phyloP scores from a whole-genome alignment of 92 coral and sea anemone species.

The Phymanthus crucifer region DNA sequence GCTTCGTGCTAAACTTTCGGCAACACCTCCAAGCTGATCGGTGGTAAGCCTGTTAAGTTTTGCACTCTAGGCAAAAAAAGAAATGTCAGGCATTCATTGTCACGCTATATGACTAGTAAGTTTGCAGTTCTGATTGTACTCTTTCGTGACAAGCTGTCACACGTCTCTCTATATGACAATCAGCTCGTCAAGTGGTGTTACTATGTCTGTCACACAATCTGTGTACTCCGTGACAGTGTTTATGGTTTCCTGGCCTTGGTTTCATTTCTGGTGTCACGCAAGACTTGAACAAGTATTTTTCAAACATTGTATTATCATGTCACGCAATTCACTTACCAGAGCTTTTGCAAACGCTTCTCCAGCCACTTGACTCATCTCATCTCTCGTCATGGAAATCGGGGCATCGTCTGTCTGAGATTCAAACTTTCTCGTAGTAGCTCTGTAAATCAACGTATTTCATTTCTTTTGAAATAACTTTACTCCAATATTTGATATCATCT shows the following conservation, averaged over 20 bases:
- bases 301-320: not conserved
- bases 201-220: too few species aligned
- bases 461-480: too few species aligned
- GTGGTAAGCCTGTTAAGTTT: slow-evolving; percentile 4
- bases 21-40: slow-evolving; percentile 23
- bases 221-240: too few species aligned
- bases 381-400: not conserved
- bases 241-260: too few species aligned
- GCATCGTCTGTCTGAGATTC: not conserved
- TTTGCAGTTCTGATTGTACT: not conserved
- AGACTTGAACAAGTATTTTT: too few species aligned
- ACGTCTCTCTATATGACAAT: too few species aligned
- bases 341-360: not conserved
- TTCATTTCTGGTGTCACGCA: not conserved
- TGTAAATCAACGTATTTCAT: not conserved
- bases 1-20: slow-evolving; percentile 20
- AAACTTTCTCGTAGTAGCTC: not conserved
- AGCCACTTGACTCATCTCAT: not conserved
- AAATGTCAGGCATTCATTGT: not conserved
- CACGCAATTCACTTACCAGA: not conserved
- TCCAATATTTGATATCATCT: too few species aligned
- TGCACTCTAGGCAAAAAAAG: not conserved
- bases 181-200: too few species aligned
- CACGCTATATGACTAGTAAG: not conserved
- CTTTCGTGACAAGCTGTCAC: not conserved